phyloP scores from a whole-genome alignment of 1,140 invertebrate species.

The Pachyrhynchus sulphureomaculatus region DNA sequence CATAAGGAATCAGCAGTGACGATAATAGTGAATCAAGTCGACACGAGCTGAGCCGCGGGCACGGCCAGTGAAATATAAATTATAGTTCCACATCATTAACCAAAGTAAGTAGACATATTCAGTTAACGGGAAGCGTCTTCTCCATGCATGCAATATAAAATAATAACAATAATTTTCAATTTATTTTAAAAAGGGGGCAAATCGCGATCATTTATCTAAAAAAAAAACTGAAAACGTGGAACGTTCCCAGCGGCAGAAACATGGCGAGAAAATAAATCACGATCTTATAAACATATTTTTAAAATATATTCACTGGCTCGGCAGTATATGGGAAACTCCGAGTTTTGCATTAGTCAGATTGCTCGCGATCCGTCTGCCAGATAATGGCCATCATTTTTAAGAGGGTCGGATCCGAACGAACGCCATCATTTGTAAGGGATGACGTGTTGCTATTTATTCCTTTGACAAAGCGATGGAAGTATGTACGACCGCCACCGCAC shows the following conservation, averaged over 20 bases:
- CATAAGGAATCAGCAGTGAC: too few species aligned
- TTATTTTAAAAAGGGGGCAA: conserved; percentile 26
- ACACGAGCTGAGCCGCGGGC: too few species aligned
- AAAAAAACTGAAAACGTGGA: conserved; percentile 34
- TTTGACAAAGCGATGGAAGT: conserved; percentile 36
- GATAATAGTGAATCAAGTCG: too few species aligned
- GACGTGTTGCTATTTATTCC: conserved; percentile 46
- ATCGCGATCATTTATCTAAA: conserved; percentile 35
- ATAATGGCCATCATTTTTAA: conserved; percentile 51
- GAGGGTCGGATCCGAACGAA: conserved; percentile 46
- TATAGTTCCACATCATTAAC: too few species aligned
- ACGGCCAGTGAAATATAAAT: too few species aligned
- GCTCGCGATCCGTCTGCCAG: conserved; percentile 45
- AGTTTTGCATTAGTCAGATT: conserved; percentile 49
- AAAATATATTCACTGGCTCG: conserved; percentile 42
- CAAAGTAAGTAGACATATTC: not conserved
- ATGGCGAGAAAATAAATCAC: conserved; percentile 42
- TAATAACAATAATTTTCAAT: conserved; percentile 33
- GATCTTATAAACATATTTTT: conserved; percentile 46
- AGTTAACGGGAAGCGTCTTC: not conserved
- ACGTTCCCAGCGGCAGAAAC: conserved; percentile 27
- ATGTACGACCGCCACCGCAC: conserved; percentile 19
- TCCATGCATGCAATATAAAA: not conserved
- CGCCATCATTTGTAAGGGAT: conserved; percentile 45
- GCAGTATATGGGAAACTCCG: conserved; percentile 31